Conservation (phyloP, 2,888 invertebrate genomes). For the Nephrotoma guestfalica region DNA sequence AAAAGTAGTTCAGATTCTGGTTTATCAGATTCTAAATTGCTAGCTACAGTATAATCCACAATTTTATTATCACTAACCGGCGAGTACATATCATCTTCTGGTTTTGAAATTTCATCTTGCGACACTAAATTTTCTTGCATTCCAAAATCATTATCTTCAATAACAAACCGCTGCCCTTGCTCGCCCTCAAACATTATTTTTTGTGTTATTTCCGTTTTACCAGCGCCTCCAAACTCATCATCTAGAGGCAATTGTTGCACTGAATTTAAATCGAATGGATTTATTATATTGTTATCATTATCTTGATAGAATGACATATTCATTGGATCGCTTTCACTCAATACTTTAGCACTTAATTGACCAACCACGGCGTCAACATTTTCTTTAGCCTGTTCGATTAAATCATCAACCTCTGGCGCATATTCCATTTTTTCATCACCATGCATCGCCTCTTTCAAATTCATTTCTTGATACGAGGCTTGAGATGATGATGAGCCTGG, state of each 20-base stretch:
- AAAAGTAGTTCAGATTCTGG: slow-evolving; percentile 6
- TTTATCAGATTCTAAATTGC: slow-evolving; percentile 6
- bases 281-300: slow-evolving; percentile 13
- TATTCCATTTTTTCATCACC: slow-evolving; percentile 18
- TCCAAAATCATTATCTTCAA: slow-evolving; percentile 6
- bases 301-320: slow-evolving; percentile 10
- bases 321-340: slow-evolving; percentile 11
- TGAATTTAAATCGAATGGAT: slow-evolving; percentile 19
- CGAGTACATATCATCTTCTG: slow-evolving; percentile 6
- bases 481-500: slow-evolving; percentile 10
- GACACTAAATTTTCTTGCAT: not conserved
- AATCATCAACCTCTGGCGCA: slow-evolving; percentile 10
- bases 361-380: not conserved
- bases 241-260: slow-evolving; percentile 24
- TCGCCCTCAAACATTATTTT: not conserved
- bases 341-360: not conserved
- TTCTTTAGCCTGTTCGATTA: not conserved
- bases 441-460: slow-evolving; percentile 19
- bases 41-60: not conserved
- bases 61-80: slow-evolving; percentile 6
- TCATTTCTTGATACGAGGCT: slow-evolving; percentile 15
- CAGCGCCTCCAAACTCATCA: not conserved
- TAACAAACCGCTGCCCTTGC: not conserved
- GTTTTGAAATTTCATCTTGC: slow-evolving; percentile 7
- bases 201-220: not conserved